Evolutionary conservation across 2,888 invertebrate species (phyloP), one percentile per base, ranked within the genome.

Genomic region (Tinea semifulvella): DNA sequence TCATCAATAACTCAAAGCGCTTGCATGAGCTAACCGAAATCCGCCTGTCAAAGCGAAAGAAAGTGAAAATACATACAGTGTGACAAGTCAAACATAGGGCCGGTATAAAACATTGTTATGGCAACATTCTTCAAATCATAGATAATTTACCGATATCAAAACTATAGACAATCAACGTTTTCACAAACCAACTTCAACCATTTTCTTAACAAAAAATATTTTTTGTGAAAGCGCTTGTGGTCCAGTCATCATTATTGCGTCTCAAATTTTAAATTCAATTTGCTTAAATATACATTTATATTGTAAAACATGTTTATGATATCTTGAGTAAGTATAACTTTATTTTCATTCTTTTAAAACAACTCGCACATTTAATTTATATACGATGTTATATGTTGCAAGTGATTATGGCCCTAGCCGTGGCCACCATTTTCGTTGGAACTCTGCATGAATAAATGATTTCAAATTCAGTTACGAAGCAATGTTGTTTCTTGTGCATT

Each of bases 401-500:
- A 72, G 68, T 71, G 73, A 47, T 49, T 58, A 56, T 55, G 58
- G 57, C 64, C 61, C 69, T 72, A 76, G 69, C 72, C 68, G 63
- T 71, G 79, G 79, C 80, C 76, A 77, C 80, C 80, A 80, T 80
- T 80, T 80, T 80, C 79, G 71, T 77, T 72, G 22, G 2, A 22
- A 40, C 36, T 43, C 11, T 36, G 44, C 44, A 44, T 31, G 19
- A 22, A 18, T 31, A 44, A 31, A 35, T 22, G 16, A 31, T 35
- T 35, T 10, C n/a, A 35, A 22, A n/a, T 7, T 35, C 6, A 19
- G 25, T 31, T 18, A 11, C 14, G 8, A 10, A 20, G 14, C 14
- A 5, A 11, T 17, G 38, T 5, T 38, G 8, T 17, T 31, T 6
- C n/a, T 31, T 31, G 13, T n/a, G 14, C 13, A 13, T 2, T 31